Evolutionary conservation across 2,113 vertebrate genomes (phyloP).

Genomic region (Martes martes): DNA sequence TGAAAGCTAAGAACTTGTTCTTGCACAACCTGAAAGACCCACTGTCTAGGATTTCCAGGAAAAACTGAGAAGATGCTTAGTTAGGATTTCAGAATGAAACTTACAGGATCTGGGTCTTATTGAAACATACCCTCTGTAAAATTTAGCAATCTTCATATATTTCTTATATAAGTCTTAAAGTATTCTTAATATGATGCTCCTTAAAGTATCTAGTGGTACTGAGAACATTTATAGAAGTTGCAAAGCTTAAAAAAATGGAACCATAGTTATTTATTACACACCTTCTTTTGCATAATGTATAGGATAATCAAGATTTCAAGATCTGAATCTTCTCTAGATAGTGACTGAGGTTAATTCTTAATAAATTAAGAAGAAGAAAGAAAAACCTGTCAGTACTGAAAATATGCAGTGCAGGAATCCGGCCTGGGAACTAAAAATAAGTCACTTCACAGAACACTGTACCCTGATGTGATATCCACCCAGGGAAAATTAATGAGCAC

Average conservation of each 20-base stretch:
- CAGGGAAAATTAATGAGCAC: background rate
- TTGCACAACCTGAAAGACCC: slow-evolving; percentile 62
- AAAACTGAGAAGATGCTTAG: slow-evolving; percentile 45
- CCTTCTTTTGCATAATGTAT: slow-evolving; percentile 65
- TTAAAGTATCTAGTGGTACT: slow-evolving; percentile 55
- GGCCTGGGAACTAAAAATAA: slow-evolving; percentile 51
- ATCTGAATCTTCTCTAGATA: slow-evolving; percentile 64
- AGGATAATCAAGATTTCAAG: slow-evolving; percentile 67
- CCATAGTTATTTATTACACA: slow-evolving; percentile 65
- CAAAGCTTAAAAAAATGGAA: slow-evolving; percentile 54
- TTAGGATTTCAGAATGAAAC: slow-evolving; percentile 65
- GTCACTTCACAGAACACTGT: slow-evolving; percentile 39
- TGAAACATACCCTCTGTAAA: slow-evolving; percentile 56
- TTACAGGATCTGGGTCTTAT: slow-evolving; percentile 58
- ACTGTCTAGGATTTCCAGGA: slow-evolving; percentile 48
- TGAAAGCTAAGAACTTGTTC: slow-evolving; percentile 25
- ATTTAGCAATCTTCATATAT: slow-evolving; percentile 40
- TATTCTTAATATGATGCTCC: slow-evolving; percentile 54
- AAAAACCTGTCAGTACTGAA: slow-evolving; percentile 58
- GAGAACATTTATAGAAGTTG: slow-evolving; percentile 55
- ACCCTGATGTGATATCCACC: background rate
- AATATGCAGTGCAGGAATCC: slow-evolving; percentile 39
- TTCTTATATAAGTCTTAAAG: slow-evolving; percentile 54
- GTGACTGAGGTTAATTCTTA: slow-evolving; percentile 66
- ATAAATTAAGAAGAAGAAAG: slow-evolving; percentile 57